Evolutionary conservation across 2,888 invertebrate species (phyloP).

Genomic region (Eristalinus aeneus): DNA sequence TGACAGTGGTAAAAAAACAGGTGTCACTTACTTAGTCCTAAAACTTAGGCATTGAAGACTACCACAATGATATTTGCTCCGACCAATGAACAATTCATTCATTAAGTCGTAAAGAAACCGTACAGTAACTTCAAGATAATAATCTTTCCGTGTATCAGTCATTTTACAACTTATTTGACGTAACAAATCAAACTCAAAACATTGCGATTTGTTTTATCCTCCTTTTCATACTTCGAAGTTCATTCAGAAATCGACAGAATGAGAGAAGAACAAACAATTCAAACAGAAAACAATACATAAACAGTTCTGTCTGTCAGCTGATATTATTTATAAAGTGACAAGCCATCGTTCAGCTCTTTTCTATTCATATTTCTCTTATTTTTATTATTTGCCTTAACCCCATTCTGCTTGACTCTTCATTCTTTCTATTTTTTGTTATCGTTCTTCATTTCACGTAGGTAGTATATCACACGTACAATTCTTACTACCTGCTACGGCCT

Average conservation of each 20-base stretch:
- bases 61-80: background rate
- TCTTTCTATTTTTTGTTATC: slow-evolving; percentile 41
- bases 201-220: slow-evolving; percentile 18
- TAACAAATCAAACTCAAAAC: slow-evolving; percentile 59
- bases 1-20: background rate
- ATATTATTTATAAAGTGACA: slow-evolving; percentile 52
- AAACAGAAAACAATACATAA: slow-evolving; percentile 65
- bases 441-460: slow-evolving; percentile 45
- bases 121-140: background rate
- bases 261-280: slow-evolving; percentile 51
- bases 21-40: background rate
- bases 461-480: slow-evolving; percentile 48
- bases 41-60: background rate
- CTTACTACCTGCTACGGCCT: slow-evolving; percentile 65
- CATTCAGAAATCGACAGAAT: slow-evolving; percentile 63
- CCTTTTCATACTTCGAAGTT: slow-evolving; percentile 43
- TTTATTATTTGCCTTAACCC: slow-evolving; percentile 57
- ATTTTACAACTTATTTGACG: slow-evolving; percentile 46
- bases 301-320: slow-evolving; percentile 58
- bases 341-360: slow-evolving; percentile 52
- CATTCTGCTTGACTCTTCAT: slow-evolving; percentile 51
- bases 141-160: slow-evolving; percentile 20
- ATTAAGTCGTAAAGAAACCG: slow-evolving; percentile 1
- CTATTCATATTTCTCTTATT: slow-evolving; percentile 57
- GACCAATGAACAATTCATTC: slow-evolving; percentile 3